Percentiles rank a stretch among this genome's conserved stretches.
Conservation (phyloP, 2,797 vertebrate species). For the Oreochromis grahami region DNA sequence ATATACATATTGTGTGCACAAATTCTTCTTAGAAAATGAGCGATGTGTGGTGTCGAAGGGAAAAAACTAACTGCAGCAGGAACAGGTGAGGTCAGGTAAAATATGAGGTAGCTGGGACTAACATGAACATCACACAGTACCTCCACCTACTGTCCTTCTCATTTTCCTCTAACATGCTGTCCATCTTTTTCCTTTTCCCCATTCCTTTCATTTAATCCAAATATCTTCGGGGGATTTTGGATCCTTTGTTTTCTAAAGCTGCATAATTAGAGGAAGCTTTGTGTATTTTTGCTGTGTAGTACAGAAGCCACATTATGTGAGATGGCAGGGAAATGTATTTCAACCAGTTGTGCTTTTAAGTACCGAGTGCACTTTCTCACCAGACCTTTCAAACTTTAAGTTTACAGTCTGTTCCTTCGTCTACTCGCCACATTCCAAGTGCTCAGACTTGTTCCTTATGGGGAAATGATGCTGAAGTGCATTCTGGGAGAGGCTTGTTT, state of each 20-base stretch:
- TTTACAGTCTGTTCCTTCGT: neutral
- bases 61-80: neutral
- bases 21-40: neutral
- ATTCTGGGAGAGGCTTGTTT: slow-evolving; percentile 92
- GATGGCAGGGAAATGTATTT: neutral
- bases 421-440: neutral
- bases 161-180: neutral
- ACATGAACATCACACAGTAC: neutral
- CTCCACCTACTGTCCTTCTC: neutral
- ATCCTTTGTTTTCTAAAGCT: neutral
- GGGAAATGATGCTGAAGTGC: slow-evolving; percentile 83
- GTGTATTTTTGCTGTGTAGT: neutral
- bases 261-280: neutral
- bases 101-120: slow-evolving; percentile 39
- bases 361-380: neutral
- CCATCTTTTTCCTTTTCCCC: neutral
- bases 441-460: neutral
- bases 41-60: neutral
- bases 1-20: neutral
- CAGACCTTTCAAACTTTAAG: neutral
- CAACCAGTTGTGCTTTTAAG: neutral
- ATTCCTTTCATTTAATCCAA: neutral
- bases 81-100: slow-evolving; percentile 18
- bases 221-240: neutral
- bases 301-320: neutral